A percentile compares a stretch with the other conserved stretches of the same genome.
phyloP scores from a whole-genome alignment of 2,113 vertebrate species.

The Ciconia boyciana region DNA sequence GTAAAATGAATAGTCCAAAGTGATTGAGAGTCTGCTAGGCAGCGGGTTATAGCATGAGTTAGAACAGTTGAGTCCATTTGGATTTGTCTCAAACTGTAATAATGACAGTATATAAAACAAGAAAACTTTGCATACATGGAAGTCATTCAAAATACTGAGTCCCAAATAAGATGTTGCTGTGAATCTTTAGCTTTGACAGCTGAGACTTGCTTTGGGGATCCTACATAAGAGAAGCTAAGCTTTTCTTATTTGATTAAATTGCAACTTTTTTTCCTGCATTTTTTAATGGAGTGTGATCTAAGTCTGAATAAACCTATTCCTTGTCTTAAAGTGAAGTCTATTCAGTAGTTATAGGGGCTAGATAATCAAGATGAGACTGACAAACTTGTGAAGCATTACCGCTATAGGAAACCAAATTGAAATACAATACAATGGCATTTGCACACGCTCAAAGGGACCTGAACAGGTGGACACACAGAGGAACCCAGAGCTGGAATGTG shows the following conservation, averaged over 20 bases:
- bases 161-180: neutral
- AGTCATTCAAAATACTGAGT: neutral
- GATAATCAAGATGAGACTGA: neutral
- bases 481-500: neutral
- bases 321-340: neutral
- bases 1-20: neutral
- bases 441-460: rapidly evolving
- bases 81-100: neutral
- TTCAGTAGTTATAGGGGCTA: neutral
- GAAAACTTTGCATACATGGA: neutral
- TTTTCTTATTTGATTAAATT: neutral
- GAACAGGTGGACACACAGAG: too few species aligned
- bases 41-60: rapidly evolving
- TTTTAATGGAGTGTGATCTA: neutral
- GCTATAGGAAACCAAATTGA: neutral
- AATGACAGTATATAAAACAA: neutral
- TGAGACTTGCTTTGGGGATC: neutral
- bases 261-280: neutral
- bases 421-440: neutral
- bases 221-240: neutral
- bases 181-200: neutral
- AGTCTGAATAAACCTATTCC: neutral
- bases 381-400: neutral
- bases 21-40: neutral
- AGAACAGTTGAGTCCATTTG: neutral